Evolutionary conservation across 2,113 vertebrate genomes (phyloP).

Genomic region (Sardina pilchardus): DNA sequence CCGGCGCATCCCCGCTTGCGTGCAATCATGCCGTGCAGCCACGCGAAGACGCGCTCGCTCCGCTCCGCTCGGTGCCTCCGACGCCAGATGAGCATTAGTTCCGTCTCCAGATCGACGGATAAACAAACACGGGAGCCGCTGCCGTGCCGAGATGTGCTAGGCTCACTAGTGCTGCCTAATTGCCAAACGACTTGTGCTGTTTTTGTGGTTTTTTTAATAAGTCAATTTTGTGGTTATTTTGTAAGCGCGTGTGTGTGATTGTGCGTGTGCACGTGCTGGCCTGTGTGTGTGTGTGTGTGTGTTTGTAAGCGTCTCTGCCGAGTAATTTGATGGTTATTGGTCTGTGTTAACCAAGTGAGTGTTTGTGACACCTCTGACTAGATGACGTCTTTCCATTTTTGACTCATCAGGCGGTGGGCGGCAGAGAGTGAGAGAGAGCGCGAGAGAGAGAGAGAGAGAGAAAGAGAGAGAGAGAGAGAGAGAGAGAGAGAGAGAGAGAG

Average conservation of each 20-base stretch:
- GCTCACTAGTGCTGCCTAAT: neutral
- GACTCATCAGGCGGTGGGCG: constrained; percentile 3
- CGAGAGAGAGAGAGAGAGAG: too few relatives aligned
- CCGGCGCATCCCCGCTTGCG: neutral
- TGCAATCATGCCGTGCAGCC: constrained; percentile 14
- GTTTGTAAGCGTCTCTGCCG: neutral
- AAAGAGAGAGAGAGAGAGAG: too few relatives aligned
- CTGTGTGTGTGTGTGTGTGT: constrained; percentile 17
- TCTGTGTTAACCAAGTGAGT: neutral
- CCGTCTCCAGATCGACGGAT: neutral
- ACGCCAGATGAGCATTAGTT: neutral
- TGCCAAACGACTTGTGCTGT: neutral
- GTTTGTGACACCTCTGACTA: constrained; percentile 5
- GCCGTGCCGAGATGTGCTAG: neutral
- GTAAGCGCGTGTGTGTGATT: constrained; percentile 32
- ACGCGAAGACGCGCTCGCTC: neutral
- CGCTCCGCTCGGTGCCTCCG: neutral
- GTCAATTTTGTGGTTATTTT: neutral
- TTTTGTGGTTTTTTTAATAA: neutral
- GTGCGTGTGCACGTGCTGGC: neutral
- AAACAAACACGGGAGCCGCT: neutral
- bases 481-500: neutral
- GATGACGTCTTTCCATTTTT: constrained; percentile 19
- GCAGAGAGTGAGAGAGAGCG: neutral
- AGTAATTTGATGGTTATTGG: constrained; percentile 9